Conservation (phyloP, 1,140 invertebrate species). For the Macrotrachela quadricornifera region DNA sequence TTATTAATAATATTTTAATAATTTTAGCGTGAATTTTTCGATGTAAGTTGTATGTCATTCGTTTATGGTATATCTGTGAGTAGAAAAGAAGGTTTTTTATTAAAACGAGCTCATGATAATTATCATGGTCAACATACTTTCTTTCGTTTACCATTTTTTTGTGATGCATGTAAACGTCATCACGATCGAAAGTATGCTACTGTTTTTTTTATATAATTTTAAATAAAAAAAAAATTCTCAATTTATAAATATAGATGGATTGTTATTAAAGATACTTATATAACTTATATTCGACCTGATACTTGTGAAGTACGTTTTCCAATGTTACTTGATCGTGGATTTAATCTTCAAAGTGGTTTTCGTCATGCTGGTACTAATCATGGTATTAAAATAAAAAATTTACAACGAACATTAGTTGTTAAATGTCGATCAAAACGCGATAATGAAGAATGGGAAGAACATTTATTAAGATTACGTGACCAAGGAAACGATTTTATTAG, state of each 20-base stretch:
- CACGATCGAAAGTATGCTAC: too few relatives aligned
- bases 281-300: not conserved
- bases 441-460: too few relatives aligned
- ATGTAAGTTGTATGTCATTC: too few relatives aligned
- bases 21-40: too few relatives aligned
- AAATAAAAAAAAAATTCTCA: too few relatives aligned
- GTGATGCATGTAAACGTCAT: too few relatives aligned
- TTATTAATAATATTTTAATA: too few relatives aligned
- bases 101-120: conserved; percentile 51
- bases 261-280: conserved; percentile 6
- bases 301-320: conserved; percentile 25
- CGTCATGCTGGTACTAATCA: conserved; percentile 18
- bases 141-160: not conserved
- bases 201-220: too few relatives aligned
- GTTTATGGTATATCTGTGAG: too few relatives aligned
- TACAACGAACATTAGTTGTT: conserved; percentile 1
- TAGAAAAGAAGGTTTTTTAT: not conserved
- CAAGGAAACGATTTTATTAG: too few relatives aligned
- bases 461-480: too few relatives aligned
- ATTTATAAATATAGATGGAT: conserved; percentile 12
- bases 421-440: not conserved
- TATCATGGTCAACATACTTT: not conserved
- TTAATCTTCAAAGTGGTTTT: not conserved
- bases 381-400: conserved; percentile 4
- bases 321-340: conserved; percentile 2